Evolutionary conservation across 35 echinoderm and acorn worm species (phyloP).

Genomic region (Chiridota heheva): DNA sequence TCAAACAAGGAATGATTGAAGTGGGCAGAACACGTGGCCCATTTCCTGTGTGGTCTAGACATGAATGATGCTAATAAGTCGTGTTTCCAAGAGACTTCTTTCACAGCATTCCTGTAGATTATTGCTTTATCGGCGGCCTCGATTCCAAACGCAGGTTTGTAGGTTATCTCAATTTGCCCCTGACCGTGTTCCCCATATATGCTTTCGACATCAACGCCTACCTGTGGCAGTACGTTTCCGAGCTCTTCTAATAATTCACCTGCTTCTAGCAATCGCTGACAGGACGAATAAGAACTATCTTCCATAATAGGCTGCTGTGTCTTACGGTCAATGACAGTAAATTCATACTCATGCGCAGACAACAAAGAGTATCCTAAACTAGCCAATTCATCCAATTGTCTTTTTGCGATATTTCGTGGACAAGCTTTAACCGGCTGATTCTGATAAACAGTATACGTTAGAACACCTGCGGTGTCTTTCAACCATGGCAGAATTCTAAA

Average conservation of each 20-base stretch:
- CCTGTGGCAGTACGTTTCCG: constrained; percentile 9
- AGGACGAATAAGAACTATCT: constrained; percentile 18
- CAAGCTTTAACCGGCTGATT: constrained; percentile 23
- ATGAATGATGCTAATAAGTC: constrained; percentile 64
- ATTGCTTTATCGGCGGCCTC: constrained; percentile 67
- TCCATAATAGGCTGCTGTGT: constrained; percentile 36
- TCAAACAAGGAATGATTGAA: constrained; percentile 78
- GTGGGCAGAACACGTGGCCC: constrained; percentile 17
- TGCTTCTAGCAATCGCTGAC: constrained; percentile 13
- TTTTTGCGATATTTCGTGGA: constrained; percentile 51
- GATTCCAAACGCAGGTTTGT: constrained; percentile 69
- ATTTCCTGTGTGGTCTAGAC: constrained; percentile 52
- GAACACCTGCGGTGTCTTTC: constrained; percentile 44
- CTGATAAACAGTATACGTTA: constrained; percentile 24
- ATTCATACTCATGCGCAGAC: constrained; percentile 66
- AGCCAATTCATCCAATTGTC: constrained; percentile 51
- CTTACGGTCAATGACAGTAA: constrained; percentile 41
- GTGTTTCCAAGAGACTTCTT: constrained; percentile 66
- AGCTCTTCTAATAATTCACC: constrained; percentile 40
- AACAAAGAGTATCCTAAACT: constrained; percentile 62
- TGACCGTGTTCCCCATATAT: constrained; percentile 53
- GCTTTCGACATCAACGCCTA: constrained; percentile 70
- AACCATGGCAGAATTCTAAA: constrained; percentile 62
- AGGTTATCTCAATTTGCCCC: constrained; percentile 68
- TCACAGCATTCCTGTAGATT: constrained; percentile 64